Base-by-base conservation (phyloP, 2,113 vertebrate genomes). In the Poeciliopsis prolifica region DNA sequence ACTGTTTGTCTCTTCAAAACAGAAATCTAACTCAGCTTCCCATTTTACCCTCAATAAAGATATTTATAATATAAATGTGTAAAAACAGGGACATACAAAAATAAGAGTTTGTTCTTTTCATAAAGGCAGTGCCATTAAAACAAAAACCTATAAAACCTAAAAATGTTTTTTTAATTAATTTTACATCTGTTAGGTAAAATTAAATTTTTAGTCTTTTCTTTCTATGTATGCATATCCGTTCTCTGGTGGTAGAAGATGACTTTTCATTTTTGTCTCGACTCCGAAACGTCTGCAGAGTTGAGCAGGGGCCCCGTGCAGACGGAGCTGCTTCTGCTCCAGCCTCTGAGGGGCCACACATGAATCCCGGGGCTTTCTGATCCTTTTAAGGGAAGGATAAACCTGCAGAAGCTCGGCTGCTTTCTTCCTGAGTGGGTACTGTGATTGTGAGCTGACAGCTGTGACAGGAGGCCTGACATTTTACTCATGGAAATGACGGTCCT, bases 401-500 rank as follows among this genome's bases (percentile, higher is more conserved):
- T 58, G 51, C 2, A 7, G 51, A 54, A 54, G 51, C 22, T 58
- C 24, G 51, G 51, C 9, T n/a, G 74, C 77, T 79, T 79, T 79
- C 77, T 66, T 67, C 65, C 37, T 67, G 65, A 67, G 65, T 67
- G 65, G 33, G 9, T 31, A 54, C 68, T 80, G 78, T 86, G 79
- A 81, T 44, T 71, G 31, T 19, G 37, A 65, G 71, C 5, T 86
- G 89, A 87, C 87, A 91, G 81, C 61, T 84, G 73, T 92, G 89
- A 92, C 84, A 87, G 82, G 48, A 14, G 70, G 79, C 86, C 89
- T 88, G 92, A 88, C 88, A 85, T 89, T 92, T 92, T 92, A 90
- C 90, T 90, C 88, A 88, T 86, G 91, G 87, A 92, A 92, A 92
- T 90, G 79, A 91, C 77, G 77, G 88, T 86, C 86, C 82, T 86